phyloP scores from a whole-genome alignment of 2,113 vertebrate species.

The Rana temporaria region DNA sequence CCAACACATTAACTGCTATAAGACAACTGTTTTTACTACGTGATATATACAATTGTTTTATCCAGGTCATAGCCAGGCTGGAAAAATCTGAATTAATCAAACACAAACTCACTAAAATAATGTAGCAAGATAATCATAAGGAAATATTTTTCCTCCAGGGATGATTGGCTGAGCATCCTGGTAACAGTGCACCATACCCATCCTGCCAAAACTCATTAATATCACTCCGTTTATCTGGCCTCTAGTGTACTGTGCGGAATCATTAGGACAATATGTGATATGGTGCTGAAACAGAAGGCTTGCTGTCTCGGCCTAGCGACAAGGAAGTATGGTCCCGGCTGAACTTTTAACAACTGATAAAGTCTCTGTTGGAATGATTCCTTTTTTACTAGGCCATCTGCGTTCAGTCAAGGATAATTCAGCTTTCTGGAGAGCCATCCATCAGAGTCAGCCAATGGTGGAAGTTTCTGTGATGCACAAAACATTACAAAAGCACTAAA shows the following conservation, averaged over 20 bases:
- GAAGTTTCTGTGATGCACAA: conserved; percentile 65
- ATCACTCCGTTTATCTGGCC: conserved; percentile 72
- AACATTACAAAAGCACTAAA: conserved; percentile 68
- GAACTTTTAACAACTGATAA: conserved; percentile 81
- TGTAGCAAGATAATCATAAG: conserved; percentile 24
- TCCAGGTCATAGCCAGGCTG: neutral
- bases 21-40: conserved; percentile 5
- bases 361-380: conserved; percentile 77
- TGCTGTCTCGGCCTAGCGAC: conserved; percentile 67
- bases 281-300: conserved; percentile 79
- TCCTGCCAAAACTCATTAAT: conserved; percentile 69
- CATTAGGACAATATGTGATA: conserved; percentile 77
- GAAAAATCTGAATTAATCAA: conserved; percentile 52
- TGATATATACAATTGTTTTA: neutral
- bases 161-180: conserved; percentile 65
- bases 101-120: conserved; percentile 60
- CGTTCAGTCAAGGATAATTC: conserved; percentile 80
- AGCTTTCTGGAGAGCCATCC: conserved; percentile 74
- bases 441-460: conserved; percentile 65
- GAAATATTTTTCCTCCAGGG: conserved; percentile 60
- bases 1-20: neutral
- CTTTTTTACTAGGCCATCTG: conserved; percentile 84
- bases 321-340: conserved; percentile 77
- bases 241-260: conserved; percentile 71
- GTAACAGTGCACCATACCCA: conserved; percentile 66